Conservation (phyloP, 2,113 vertebrate species). For the Muscicapa adusta region DNA sequence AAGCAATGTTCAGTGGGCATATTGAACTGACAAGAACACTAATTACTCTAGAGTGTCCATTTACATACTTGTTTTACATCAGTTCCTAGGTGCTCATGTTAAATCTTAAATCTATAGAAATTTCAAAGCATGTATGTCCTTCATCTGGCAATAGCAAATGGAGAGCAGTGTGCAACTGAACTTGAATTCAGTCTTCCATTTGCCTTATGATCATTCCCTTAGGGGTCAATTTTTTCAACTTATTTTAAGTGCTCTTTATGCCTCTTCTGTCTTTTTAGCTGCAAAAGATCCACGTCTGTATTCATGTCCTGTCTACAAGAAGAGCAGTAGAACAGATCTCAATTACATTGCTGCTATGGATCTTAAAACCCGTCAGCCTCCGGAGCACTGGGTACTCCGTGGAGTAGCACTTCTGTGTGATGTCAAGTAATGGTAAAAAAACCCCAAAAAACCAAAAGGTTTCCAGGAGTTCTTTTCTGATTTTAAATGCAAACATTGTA, state of each 20-base stretch:
- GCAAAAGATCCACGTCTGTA: slow-evolving; percentile 81
- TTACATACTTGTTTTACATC: neutral
- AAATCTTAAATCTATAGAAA: neutral
- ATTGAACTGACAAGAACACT: neutral
- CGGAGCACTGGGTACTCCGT: slow-evolving; percentile 90
- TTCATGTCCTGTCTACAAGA: slow-evolving; percentile 92
- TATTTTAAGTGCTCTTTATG: neutral
- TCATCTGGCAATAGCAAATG: neutral
- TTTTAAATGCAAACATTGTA: neutral
- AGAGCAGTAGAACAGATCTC: slow-evolving; percentile 81
- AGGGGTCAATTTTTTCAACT: neutral
- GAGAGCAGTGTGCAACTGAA: neutral
- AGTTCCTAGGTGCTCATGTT: neutral
- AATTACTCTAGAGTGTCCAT: neutral
- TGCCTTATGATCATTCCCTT: neutral
- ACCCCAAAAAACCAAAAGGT: too few relatives aligned
- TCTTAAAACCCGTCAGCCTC: slow-evolving; percentile 78
- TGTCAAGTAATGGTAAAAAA: slow-evolving; percentile 76
- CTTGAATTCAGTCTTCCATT: neutral
- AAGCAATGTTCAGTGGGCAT: neutral
- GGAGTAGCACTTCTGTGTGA: slow-evolving; percentile 93
- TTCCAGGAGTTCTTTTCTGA: neutral
- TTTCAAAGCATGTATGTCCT: neutral
- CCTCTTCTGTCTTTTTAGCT: slow-evolving; percentile 62
- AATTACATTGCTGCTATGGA: slow-evolving; percentile 88